These are phyloP conservation scores for Lanistes nyassanus DNA, from an alignment of 1,140 invertebrate genomes.

Conservation along the genomic window DNA sequence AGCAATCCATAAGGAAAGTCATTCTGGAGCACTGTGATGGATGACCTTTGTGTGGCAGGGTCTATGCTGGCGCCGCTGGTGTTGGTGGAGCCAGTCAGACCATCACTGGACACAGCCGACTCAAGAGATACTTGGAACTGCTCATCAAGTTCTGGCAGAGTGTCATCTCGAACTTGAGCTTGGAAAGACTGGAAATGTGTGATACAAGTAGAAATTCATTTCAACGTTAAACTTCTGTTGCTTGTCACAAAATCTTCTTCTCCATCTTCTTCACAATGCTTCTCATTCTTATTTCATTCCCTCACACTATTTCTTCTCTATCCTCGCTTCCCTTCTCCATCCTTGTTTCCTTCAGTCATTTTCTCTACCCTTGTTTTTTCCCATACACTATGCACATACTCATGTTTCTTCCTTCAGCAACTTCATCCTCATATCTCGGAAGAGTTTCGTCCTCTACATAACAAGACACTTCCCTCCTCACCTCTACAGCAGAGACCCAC, in stretches of 20 bases:
- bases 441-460: too few species aligned
- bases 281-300: too few species aligned
- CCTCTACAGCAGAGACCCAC: background rate
- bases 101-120: slow-evolving; percentile 49
- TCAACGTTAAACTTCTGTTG: too few species aligned
- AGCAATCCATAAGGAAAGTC: slow-evolving; percentile 62
- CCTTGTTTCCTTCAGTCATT: too few species aligned
- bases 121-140: slow-evolving; percentile 50
- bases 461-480: background rate
- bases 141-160: slow-evolving; percentile 56
- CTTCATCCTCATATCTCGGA: too few species aligned
- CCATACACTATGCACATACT: too few species aligned
- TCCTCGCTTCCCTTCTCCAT: too few species aligned
- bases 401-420: too few species aligned
- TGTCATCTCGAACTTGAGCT: slow-evolving; percentile 52
- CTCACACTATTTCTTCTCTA: too few species aligned
- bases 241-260: too few species aligned
- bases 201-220: background rate
- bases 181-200: slow-evolving; percentile 49
- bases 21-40: slow-evolving; percentile 51
- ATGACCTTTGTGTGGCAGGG: slow-evolving; percentile 18
- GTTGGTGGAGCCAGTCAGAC: slow-evolving; percentile 53
- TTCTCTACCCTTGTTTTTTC: too few species aligned
- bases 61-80: slow-evolving; percentile 65
- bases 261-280: too few species aligned